Base-by-base conservation (phyloP, 92 coral and sea anemone species). In the Anthopleura xanthogrammica region DNA sequence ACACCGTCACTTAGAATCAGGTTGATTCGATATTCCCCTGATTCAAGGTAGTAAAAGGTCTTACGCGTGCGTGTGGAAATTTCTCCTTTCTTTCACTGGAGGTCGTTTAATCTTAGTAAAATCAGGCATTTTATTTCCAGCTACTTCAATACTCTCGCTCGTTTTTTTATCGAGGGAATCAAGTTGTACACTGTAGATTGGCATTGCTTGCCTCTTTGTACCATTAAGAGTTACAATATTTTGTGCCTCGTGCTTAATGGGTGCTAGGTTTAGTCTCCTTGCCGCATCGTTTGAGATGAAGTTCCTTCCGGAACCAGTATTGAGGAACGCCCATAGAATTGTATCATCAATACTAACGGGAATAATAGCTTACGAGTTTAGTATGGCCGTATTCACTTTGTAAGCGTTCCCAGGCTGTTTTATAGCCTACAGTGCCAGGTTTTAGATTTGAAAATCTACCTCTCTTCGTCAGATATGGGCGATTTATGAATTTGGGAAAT, bases 261-360 rank as follows among this genome's bases (percentile, higher is more conserved):
- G 90, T 17, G 82, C 71, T 58, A 86, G 57, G 14, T 74, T 80
- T 65, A 89, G 79, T 68, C 52, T 86, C n/a, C 77, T 77, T 11
- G 48, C 80, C 22, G 90, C 92, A 23, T 84, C 88, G 17, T 56
- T 50, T 12, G 92, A 88, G 16, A 88, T 83, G 55, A 88, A 91
- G 82, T 89, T 89, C 55, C 90, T 86, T 42, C 95, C 90, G 23
- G 90, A 88, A 76, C 92, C 92, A 5, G 90, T 92, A 77, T 89
- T 88, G 73, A 89, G 75, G 46, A 86, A 86, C 0, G 89, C 95
- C 92, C 92, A 91, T 23, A 88, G 82, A 7, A 85, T 83, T 12
- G 4, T 52, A 13, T 88, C 87, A 6, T 86, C 40, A 24, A 88
- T 72, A 39, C 83, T 83, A 70, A 91, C 42, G 50, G 94, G 92